Evolutionary conservation across 1,140 invertebrate genomes (phyloP), one percentile per base, ranked within the genome.

Genomic region (Plectrocnemia conspersa): DNA sequence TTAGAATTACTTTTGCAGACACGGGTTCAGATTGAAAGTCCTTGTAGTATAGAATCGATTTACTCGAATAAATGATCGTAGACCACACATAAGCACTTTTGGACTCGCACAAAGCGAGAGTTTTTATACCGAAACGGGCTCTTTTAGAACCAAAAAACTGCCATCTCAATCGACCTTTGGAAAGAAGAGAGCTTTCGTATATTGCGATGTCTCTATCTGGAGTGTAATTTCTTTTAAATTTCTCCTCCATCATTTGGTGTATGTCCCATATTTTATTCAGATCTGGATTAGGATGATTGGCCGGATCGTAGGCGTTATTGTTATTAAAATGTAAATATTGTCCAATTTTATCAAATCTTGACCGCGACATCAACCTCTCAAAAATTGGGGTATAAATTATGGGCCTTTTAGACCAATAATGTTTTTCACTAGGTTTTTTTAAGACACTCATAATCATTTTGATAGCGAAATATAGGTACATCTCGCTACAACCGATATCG

Each of bases 311-410:
- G 3, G 40, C 22, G 9, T 7, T 9, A 22, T 44, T 44, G 21
- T 44, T 22, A 3, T 15, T 19, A 44, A 44, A 44, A 44, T 44
- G 40, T 22, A 44, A 44, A 44, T 44, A n/a, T 44, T 44, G 16
- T 44, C 22, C 22, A 9, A 44, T 44, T 7, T 5, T 9, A 18
- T 21, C 18, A 18, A 6, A 44, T 16, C 40, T 7, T 19, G 9
- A 19, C 7, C 7, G 21, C 18, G 40, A 44, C 21, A 44, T 44
- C 22, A 21, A 19, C 21, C 13, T 44, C 9, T 9, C 40, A 21
- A 44, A 44, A 21, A 44, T 19, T n/a, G 40, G 40, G 11, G 9
- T 19, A 44, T 18, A 18, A 19, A 44, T 15, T 4, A 38, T 7
- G 18, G 5, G 5, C 15, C 35, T 10, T 9, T 10, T 38, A 6